Conservation (phyloP, 1,140 invertebrate species). For the Drosophila pandora region DNA sequence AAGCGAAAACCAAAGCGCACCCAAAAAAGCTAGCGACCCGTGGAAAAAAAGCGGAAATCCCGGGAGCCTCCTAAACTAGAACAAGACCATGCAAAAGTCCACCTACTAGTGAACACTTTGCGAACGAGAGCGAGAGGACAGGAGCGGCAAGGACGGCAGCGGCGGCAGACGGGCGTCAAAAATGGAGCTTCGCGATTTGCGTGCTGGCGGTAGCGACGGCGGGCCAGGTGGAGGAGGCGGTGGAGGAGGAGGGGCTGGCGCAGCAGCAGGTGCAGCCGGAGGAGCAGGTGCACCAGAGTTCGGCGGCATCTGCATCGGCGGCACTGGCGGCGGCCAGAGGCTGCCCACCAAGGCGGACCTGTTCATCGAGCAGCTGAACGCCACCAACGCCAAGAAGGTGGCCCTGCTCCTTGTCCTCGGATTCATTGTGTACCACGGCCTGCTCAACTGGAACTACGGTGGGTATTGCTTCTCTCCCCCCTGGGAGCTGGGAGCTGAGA, state of each 20-base stretch:
- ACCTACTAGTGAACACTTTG: background rate
- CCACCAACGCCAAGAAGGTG: conserved; percentile 94
- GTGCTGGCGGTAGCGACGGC: conserved; percentile 19
- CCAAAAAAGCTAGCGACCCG: conserved; percentile 23
- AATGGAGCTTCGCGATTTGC: conserved; percentile 68
- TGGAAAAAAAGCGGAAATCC: conserved; percentile 11
- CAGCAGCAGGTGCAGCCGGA: background rate
- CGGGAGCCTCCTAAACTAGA: conserved; percentile 20
- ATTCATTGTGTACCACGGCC: conserved; percentile 95
- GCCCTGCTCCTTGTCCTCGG: conserved; percentile 93
- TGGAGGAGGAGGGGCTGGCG: conserved; percentile 1
- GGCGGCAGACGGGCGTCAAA: conserved; percentile 11
- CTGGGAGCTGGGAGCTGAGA: no score
- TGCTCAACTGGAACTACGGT: conserved; percentile 95
- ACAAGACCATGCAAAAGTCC: conserved; percentile 29
- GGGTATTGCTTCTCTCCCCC: conserved; percentile 76
- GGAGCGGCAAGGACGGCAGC: background rate
- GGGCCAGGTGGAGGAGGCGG: background rate
- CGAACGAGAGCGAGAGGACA: background rate
- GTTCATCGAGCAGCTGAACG: conserved; percentile 94
- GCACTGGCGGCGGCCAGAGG: conserved; percentile 50
- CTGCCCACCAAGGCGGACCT: conserved; percentile 87
- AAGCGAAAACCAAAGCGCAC: conserved; percentile 20
- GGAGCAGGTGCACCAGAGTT: conserved; percentile 35
- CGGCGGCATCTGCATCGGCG: conserved; percentile 65